A percentile compares a stretch with the other conserved stretches of the same genome.
Conservation (phyloP, 2,888 invertebrate species). For the Amblyjoppa proteus region DNA sequence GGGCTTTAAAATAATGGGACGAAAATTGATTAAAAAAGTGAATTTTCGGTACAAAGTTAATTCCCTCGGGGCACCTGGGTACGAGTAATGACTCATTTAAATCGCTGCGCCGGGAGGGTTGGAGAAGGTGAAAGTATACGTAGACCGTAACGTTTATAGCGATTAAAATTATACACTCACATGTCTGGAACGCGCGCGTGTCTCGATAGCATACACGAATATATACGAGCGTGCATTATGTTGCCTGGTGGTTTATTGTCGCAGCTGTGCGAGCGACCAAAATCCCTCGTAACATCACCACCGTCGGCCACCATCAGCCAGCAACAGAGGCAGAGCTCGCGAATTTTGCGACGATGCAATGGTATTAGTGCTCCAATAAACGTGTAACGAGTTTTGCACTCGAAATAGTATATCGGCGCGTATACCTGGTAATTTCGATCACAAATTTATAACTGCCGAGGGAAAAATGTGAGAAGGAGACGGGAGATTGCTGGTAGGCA, state of each 20-base stretch:
- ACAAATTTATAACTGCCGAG: slow-evolving; percentile 45
- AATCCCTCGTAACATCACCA: slow-evolving; percentile 43
- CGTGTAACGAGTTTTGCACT: slow-evolving; percentile 24
- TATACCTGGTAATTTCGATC: slow-evolving; percentile 37
- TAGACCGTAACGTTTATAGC: slow-evolving; percentile 31
- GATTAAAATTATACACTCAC: slow-evolving; percentile 46
- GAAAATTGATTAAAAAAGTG: slow-evolving; percentile 17
- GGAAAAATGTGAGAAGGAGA: slow-evolving; percentile 12
- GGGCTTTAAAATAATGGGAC: not conserved
- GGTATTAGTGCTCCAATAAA: slow-evolving; percentile 16
- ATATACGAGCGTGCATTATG: slow-evolving; percentile 44
- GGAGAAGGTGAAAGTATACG: slow-evolving; percentile 14
- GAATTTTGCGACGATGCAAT: slow-evolving; percentile 47
- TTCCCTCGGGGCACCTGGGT: not conserved
- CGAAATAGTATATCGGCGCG: not conserved
- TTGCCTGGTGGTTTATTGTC: slow-evolving; percentile 61
- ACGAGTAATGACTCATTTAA: slow-evolving; percentile 41
- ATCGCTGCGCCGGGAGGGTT: slow-evolving; percentile 6
- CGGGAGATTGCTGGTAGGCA: not conserved
- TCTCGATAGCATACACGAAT: slow-evolving; percentile 47
- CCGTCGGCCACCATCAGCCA: not conserved
- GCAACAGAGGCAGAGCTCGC: not conserved
- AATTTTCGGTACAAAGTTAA: not conserved
- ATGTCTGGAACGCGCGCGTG: slow-evolving; percentile 13
- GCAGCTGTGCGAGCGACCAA: slow-evolving; percentile 57